Evolutionary conservation across 2,113 vertebrate species (phyloP), one percentile per base, ranked within the genome.

Genomic region (Limnothrissa miodon): DNA sequence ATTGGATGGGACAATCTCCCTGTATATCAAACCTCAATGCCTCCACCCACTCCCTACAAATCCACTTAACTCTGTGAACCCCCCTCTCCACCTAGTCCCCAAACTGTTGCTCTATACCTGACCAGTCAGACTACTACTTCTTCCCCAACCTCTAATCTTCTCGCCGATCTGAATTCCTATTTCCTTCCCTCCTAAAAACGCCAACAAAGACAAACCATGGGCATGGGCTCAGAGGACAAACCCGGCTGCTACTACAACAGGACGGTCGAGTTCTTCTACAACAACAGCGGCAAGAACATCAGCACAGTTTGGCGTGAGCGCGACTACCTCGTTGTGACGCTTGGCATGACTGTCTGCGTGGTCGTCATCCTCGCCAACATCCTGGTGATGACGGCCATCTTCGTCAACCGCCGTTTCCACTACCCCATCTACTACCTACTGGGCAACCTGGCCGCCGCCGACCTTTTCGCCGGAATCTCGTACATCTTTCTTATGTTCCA

Each of bases 401-500:
- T 98, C 21, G 96, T 94, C 86, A 99, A 99, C 94, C 91, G 93
- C 39, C 95, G 96, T 78, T 98, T 99, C 87, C 98, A 99, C 86
- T 99, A 94, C 82, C 98, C 98, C 45, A 98, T 99, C 92, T 99
- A 99, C 89, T 99, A 99, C 87, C 94, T 99, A 84, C 86, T 99
- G 91, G 97, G 97, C 45, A 99, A 99, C 80, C 93, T 99, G 84
- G 98, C 98, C 0, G 92, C 97, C 3, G 96, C 97, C 0, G 98
- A 99, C 87, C 95, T 99, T 83, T 99, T 99, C 86, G 95, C 98
- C 80, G 97, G 98, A 11, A 93, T 98, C 19, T 95, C 98, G 42
- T 99, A 99, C 59, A 92, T 99, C 25, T 95, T 96, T 93, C 83
- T 99, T 92, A 98, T 99, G 97, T 96, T 99, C 88, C 95, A 99